Evolutionary conservation across 37 sponge, comb jelly and placozoan species (phyloP), one percentile per base, ranked within the genome.

Genomic region (Tethya wilhelma): DNA sequence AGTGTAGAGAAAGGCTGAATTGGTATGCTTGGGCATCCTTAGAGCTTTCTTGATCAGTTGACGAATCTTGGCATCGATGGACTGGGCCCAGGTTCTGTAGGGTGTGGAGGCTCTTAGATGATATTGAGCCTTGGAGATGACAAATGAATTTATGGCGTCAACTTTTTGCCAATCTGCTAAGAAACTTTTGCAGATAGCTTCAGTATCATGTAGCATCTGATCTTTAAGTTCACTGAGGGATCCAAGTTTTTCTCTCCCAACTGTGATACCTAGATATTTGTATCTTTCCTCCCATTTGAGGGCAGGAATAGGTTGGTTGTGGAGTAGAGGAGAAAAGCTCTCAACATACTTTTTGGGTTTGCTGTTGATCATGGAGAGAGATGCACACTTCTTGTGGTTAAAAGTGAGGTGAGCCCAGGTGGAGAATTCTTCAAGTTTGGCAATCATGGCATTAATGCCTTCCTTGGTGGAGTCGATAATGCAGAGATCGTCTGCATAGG

Each of bases 81-180:
- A 42, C 41, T 32, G 56, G 45, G 71, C 59, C 81, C 81, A 87
- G 30, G 40, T 58, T 28, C 37, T 37, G 25, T 25, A 23, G n/a
- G 69, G 64, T 14, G 39, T 14, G 43, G 75, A 28, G 11, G 80
- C 41, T 36, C 42, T 22, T 14, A 85, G 69, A 14, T 58, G 60
- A 46, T 69, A 77, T 25, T 39, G 31, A 26, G 43, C 44, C 38
- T 53, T 72, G 38, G 87, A 62, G 37, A 64, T 12, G 25, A 73
- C 68, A 70, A 87, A 87, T 23, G 23, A 45, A 36, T 69, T 64
- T 68, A 74, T 74, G 67, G 87, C 87, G 67, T 87, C 75, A 31
- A 87, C 40, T 59, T 87, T 87, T 59, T 80, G 87, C 87, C 87
- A 87, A 44, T 79, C 75, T 26, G 81, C 55, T 23, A 87, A 60